Base-by-base conservation (phyloP, 2,797 vertebrate species). In the Erpetoichthys calabaricus region DNA sequence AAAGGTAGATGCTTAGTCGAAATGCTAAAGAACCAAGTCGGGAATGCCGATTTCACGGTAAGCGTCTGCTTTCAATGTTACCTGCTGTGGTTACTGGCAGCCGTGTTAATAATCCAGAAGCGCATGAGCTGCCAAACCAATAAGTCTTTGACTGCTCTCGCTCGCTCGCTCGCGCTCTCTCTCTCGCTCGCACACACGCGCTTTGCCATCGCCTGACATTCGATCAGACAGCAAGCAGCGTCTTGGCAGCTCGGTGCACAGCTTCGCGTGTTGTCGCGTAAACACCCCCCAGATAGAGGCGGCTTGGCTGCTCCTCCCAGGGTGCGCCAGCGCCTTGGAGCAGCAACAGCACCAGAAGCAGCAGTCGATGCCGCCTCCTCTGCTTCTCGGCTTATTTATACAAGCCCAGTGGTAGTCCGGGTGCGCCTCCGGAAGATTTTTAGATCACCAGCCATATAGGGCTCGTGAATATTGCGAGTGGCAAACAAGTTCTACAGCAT, bases 11-110 rank as follows among this genome's bases (percentile, higher is more conserved):
- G 25, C 25, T 25, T 25, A 25, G 25, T 25, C 25, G 42, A 61
- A 59, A 61, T 58, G 47, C 50, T 61, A 56, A 61, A 47, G 57
- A 57, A 57, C n/a, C 42, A 46, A 62, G 56, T 52, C 56, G 51
- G n/a, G 45, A 57, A 62, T 62, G 45, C 53, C 44, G 47, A 57
- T 53, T 64, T 45, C 42, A 9, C 47, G 7, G 45, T 55, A 47
- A 10, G 45, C 56, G n/a, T 53, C 25, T 49, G 57, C 53, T 54
- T 45, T 47, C 54, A 47, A 44, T 46, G 46, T 45, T 61, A 65
- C 64, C 61, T 60, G 56, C 51, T 49, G 45, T 6, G 46, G 60
- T 51, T 58, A 57, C 56, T 42, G 51, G 45, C 51, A 45, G 51
- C 51, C 42, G 4, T 43, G 25, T 10, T 45, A 50, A 55, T 57